Percentiles rank a stretch among this genome's conserved stretches.
Evolutionary conservation across 1,140 invertebrate species (phyloP).

Genomic region (Zaprionus vittiger): DNA sequence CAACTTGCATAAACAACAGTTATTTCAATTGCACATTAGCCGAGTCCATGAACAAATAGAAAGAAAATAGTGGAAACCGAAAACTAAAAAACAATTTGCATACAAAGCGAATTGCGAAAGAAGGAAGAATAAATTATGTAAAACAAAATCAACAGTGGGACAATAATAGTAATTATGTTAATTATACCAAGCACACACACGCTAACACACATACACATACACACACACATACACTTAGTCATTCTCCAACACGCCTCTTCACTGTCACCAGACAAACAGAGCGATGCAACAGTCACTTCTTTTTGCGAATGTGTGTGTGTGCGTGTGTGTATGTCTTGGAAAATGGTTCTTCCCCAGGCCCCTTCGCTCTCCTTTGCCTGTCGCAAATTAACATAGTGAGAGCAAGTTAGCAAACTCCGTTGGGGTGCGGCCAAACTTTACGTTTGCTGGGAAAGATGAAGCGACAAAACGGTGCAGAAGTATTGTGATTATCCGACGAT

Average conservation of each 20-base stretch:
- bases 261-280: slow-evolving; percentile 44
- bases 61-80: slow-evolving; percentile 19
- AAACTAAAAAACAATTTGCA: slow-evolving; percentile 64
- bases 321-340: slow-evolving; percentile 16
- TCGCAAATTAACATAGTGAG: slow-evolving; percentile 63
- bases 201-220: background rate
- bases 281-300: slow-evolving; percentile 51
- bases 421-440: slow-evolving; percentile 9
- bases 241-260: slow-evolving; percentile 12
- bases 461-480: background rate
- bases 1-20: slow-evolving; percentile 1
- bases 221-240: slow-evolving; percentile 8
- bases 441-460: slow-evolving; percentile 14
- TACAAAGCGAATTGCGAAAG: slow-evolving; percentile 56
- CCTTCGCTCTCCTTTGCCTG: slow-evolving; percentile 51
- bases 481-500: background rate
- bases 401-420: slow-evolving; percentile 55
- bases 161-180: slow-evolving; percentile 82
- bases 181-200: slow-evolving; percentile 57
- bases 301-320: background rate
- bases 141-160: slow-evolving; percentile 76
- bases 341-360: slow-evolving; percentile 23
- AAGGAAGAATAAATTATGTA: slow-evolving; percentile 65
- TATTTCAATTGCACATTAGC: slow-evolving; percentile 25
- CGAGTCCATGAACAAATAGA: background rate